Percentiles rank a stretch among this genome's conserved stretches.
phyloP scores from a whole-genome alignment of 2,888 invertebrate genomes.

The Hirudinaria manillensis region DNA sequence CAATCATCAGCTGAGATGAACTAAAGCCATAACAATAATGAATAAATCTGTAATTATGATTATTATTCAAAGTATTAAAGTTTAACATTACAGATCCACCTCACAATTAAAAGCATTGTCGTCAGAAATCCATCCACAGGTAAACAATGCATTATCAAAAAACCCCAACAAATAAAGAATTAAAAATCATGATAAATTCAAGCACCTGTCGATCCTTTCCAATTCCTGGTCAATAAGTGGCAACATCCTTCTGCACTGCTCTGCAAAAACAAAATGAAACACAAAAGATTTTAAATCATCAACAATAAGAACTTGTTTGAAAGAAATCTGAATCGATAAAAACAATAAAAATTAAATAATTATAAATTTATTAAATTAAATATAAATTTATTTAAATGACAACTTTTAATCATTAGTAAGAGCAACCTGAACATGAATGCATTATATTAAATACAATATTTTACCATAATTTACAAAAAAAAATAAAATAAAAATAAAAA shows the following conservation, averaged over 20 bases:
- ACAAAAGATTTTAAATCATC: background rate
- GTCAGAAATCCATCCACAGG: no score
- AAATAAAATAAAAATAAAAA: background rate
- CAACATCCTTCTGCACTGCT: conserved; percentile 69
- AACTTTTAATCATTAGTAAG: no score
- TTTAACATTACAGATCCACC: no score
- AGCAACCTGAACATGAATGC: background rate
- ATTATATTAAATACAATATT: background rate
- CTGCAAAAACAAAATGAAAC: background rate
- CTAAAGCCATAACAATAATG: no score
- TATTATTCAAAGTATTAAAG: no score
- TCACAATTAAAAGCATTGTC: no score
- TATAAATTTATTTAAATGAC: no score
- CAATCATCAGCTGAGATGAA: background rate
- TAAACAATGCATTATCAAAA: no score
- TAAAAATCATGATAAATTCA: background rate
- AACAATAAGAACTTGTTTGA: background rate
- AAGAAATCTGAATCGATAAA: background rate
- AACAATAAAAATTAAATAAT: background rate
- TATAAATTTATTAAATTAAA: background rate
- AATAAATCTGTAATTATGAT: no score
- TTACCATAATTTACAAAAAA: background rate
- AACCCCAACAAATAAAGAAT: no score
- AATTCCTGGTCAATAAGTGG: conserved; percentile 87
- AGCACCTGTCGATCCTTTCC: conserved; percentile 63